These are phyloP conservation scores for Proisotoma minuta DNA, from an alignment of 2,888 invertebrate species.

Conservation along the genomic window DNA sequence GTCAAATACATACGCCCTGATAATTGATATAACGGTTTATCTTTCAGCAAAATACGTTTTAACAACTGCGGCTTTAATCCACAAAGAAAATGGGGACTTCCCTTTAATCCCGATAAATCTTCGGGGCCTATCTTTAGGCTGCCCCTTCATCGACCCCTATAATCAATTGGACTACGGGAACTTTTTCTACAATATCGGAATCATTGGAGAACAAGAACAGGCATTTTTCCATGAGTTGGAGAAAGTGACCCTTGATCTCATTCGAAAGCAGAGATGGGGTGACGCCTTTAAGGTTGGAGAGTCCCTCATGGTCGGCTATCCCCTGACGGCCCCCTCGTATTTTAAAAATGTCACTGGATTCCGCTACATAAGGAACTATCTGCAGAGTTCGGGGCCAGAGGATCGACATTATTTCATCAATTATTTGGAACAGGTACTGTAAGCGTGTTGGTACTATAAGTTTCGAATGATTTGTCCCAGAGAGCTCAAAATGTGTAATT, in stretches of 20 bases:
- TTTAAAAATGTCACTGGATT: constrained; percentile 73
- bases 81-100: constrained; percentile 40
- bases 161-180: constrained; percentile 51
- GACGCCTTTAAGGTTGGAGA: constrained; percentile 41
- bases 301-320: constrained; percentile 64
- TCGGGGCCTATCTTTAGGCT: constrained; percentile 50
- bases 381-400: constrained; percentile 60
- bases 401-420: constrained; percentile 40
- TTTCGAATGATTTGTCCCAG: too few species aligned
- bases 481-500: too few species aligned
- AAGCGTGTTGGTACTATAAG: too few species aligned
- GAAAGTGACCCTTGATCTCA: constrained; percentile 50
- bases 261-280: constrained; percentile 36
- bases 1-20: too few species aligned
- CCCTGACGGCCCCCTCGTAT: constrained; percentile 58
- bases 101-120: constrained; percentile 65
- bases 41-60: constrained; percentile 32
- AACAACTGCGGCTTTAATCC: constrained; percentile 32
- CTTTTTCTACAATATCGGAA: constrained; percentile 51
- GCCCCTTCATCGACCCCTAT: constrained; percentile 48
- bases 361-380: constrained; percentile 67
- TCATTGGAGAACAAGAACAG: constrained; percentile 49
- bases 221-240: constrained; percentile 61
- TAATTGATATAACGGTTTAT: too few species aligned
- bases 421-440: constrained; percentile 23